Evolutionary conservation across 2,888 invertebrate species (phyloP), one percentile per base, ranked within the genome.

Genomic region (Nasonovia ribisnigri): DNA sequence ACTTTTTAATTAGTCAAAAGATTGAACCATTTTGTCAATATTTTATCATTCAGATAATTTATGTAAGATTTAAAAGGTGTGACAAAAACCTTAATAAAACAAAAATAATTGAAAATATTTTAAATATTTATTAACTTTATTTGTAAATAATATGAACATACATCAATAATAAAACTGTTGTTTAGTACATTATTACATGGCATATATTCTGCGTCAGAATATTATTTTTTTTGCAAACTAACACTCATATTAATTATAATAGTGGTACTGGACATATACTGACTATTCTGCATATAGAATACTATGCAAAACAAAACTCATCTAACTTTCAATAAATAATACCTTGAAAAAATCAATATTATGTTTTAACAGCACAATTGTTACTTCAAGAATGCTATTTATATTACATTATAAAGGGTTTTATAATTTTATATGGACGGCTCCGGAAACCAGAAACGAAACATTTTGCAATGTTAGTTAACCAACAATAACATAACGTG

Each of bases 1-100:
- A 67, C 60, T 90, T 90, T 90, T 60, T 90, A 90, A 90, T 90
- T 90, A 90, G 46, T 60, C 46, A n/a, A 67, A 90, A 20, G 46
- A 46, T 67, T 8, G 8, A 42, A 3, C 10, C 24, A 29, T 20
- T 43, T 46, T 77, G 36, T 36, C 36, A 36, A 77, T 67, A 16
- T 77, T 36, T 77, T 77, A 36, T 77, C 24, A 6, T 77, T 77
- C 0, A 20, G 8, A 36, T 57, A 26, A 57, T 26, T 57, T 26
- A 57, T 10, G 8, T 57, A 57, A 26, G 8, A 26, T 57, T 26
- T 36, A 36, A 20, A 77, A 8, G 16, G 20, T 3, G 36, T 77
- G 77, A 36, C 36, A 8, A 36, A 8, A 20, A 20, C 3, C 2
- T 77, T 20, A 36, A 77, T 20, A 36, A 36, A 36, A 36, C 6